Evolutionary conservation across 2,797 vertebrate genomes (phyloP), one percentile per base, ranked within the genome.

Genomic region (Sebastes oblongus): DNA sequence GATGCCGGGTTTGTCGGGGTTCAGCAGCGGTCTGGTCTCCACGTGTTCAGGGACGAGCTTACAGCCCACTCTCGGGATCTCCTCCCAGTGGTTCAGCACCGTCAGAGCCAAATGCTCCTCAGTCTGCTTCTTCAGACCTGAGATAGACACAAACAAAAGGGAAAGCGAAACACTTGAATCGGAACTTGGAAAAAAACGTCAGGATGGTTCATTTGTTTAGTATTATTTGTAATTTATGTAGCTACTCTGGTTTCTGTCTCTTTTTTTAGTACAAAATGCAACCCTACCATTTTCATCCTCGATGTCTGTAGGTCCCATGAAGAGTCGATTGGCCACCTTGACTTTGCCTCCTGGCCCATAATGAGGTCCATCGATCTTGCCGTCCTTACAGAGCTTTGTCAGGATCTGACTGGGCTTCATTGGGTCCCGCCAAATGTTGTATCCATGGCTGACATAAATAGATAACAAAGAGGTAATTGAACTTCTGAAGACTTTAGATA

Each of bases 371-470:
- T 99, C 97, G 32, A 98, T 91, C 91, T 99, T 99, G 72, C 96
- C 96, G 1, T 99, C 98, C 80, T 98, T 99, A 85, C 98, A 98
- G 70, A 99, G 95, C 88, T 96, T 98, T 34, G 95, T 86, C 46
- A 99, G 94, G 91, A 99, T 97, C 88, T 99, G 98, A 71, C 95
- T 96, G 36, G 98, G 98, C 88, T 98, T 98, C 96, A 98, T 91
- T 58, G 98, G 98, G 90, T 99, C 98, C 9, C 98, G 92, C 98
- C 98, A 99, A 71, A 96, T 88, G 52, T 99, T 99, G 88, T 99
- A 99, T 59, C 98, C 98, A 0, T 98, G 96, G 46, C 98, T 99
- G 91, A 27, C 16, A 69, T 78, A n/a, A 85, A 71, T 2, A 72
- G 16, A 88, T 24, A 66, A 61, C 4, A 84, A 61, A 78, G 1